Evolutionary conservation across 2,888 invertebrate genomes (phyloP).

Genomic region (Diachrysia chrysitis): DNA sequence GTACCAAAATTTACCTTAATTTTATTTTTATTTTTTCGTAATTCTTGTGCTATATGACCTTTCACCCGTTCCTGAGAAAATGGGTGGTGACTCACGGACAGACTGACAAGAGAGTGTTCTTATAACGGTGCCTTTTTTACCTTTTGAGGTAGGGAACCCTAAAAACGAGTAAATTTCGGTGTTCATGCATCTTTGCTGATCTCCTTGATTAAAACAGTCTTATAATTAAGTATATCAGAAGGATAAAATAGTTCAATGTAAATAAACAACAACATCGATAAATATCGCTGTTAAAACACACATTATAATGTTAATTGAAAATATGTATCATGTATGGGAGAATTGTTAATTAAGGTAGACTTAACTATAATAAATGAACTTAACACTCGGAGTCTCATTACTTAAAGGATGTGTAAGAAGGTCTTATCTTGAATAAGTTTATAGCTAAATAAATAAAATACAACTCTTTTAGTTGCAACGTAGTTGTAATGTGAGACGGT

Average conservation of each 20-base stretch:
- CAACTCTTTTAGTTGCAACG: not conserved
- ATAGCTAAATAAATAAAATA: conserved; percentile 13
- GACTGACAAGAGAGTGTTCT: no score
- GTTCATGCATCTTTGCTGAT: no score
- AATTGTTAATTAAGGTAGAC: conserved; percentile 33
- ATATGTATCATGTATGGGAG: conserved; percentile 37
- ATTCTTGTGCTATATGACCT: no score
- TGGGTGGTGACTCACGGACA: no score
- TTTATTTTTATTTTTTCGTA: no score
- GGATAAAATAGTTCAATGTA: not conserved
- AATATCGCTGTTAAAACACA: conserved; percentile 7
- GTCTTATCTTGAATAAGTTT: conserved; percentile 23
- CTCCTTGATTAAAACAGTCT: no score
- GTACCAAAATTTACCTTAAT: no score
- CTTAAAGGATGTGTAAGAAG: conserved; percentile 25
- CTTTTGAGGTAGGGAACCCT: no score
- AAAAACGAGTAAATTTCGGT: no score
- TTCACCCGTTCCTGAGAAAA: no score
- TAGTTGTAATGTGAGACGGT: not conserved
- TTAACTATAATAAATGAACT: conserved; percentile 11
- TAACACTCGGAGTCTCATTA: conserved; percentile 33
- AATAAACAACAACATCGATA: not conserved
- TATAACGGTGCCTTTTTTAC: no score
- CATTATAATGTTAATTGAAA: conserved; percentile 30
- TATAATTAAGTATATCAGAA: no score